Evolutionary conservation across 2,113 vertebrate species (phyloP).

Genomic region (Porphyrio hochstetteri): DNA sequence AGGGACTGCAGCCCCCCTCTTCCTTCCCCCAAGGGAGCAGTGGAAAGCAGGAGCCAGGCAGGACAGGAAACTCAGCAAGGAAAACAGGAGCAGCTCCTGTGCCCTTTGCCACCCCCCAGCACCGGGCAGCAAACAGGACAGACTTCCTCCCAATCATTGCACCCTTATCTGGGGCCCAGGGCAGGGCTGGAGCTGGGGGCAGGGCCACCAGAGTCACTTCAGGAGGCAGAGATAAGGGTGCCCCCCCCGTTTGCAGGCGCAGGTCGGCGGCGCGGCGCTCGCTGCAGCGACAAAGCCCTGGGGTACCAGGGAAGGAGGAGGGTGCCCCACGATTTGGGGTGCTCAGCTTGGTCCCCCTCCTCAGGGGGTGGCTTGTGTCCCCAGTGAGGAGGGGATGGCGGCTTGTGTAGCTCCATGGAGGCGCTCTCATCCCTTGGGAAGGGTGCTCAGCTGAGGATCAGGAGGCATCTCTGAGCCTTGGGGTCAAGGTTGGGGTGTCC

Average conservation of each 20-base stretch:
- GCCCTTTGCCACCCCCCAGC: neutral
- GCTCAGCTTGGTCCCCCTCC: neutral
- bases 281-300: too few relatives aligned
- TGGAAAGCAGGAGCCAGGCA: neutral
- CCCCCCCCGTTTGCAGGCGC: neutral
- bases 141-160: neutral
- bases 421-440: too few relatives aligned
- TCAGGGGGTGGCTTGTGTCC: fast-evolving
- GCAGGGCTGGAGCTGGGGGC: too few relatives aligned
- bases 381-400: fast-evolving
- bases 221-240: neutral
- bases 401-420: neutral
- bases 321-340: fast-evolving
- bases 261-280: too few relatives aligned
- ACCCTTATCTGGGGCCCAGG: neutral
- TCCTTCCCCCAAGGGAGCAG: neutral
- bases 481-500: neutral
- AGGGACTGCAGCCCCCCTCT: fast-evolving
- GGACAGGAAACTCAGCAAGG: neutral
- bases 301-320: neutral
- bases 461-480: too few relatives aligned
- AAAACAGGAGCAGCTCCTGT: neutral
- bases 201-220: fast-evolving
- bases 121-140: neutral
- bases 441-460: neutral